Base-by-base conservation (phyloP, 2,888 invertebrate genomes). In the Hypomecis punctinalis region DNA sequence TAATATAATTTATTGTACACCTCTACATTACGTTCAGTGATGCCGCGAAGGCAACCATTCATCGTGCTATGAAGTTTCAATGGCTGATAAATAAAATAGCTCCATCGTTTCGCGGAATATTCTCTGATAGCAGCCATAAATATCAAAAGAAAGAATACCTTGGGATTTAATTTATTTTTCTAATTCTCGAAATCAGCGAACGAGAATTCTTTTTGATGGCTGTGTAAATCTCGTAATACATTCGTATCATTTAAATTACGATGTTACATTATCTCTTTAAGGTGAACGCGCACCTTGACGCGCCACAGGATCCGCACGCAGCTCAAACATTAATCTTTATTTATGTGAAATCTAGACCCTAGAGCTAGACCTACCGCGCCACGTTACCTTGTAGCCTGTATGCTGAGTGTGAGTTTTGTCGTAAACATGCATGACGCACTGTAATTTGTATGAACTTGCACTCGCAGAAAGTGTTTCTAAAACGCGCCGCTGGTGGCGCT, bases 181-280 rank as follows among this genome's bases (percentile, higher is more conserved):
- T 52, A 39, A 46, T 59, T 60, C 51, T 46, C 46, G 46, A 55
- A 56, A 56, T 49, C 53, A 33, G 37, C 53, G 39, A 11, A 45
- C 39, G 36, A 47, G 60, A 64, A 61, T 65, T 60, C 56, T 52
- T 51, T 59, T 56, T 60, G 55, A 64, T 59, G 42, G 55, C 45
- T 55, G 7, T 39, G 39, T 49, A 49, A 49, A 42, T 45, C 48
- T 48, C 23, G 23, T 23, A 23, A 23, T 23, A 23, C 3, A 9
- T 10, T 13, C 5, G 37, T 36, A 45, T 35, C 33, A 47, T 10
- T 52, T 45, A 55, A 37, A 43, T 57, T 40, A 52, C 47, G 40
- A 45, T 45, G 49, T 49, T 11, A 63, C 40, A 37, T 11, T 49
- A 61, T 60, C 47, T 47, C 35, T 23, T 23, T 23, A 3, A 23